A percentile compares a stretch with the other conserved stretches of the same genome.
These are phyloP conservation scores for Blastomussa wellsi DNA, from an alignment of 92 coral and sea anemone genomes.

Conservation along the genomic window DNA sequence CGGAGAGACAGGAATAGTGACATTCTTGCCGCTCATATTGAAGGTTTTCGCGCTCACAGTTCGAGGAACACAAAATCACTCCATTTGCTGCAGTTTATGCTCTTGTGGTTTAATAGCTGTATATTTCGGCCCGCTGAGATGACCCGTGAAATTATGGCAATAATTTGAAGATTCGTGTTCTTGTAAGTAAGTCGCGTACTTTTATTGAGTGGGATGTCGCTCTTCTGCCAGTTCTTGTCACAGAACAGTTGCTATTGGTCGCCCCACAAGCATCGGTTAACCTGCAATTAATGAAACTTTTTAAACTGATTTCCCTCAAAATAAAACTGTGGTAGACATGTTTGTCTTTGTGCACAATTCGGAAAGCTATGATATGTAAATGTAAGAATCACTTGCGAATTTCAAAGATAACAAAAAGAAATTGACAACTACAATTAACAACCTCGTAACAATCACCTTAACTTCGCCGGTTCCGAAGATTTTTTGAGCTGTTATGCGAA, in stretches of 20 bases:
- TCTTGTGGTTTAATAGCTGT: slow-evolving; percentile 7
- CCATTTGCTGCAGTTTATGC: slow-evolving; percentile 22
- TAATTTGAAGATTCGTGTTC: slow-evolving; percentile 4
- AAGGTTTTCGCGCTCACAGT: neutral
- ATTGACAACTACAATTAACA: slow-evolving; percentile 30
- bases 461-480: neutral
- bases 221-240: neutral
- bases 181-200: neutral
- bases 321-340: slow-evolving; percentile 18
- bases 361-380: slow-evolving; percentile 55
- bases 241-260: neutral
- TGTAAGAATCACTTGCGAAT: slow-evolving; percentile 22
- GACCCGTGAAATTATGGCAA: slow-evolving; percentile 45
- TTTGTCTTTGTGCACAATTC: slow-evolving; percentile 37
- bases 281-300: slow-evolving; percentile 31
- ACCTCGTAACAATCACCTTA: neutral
- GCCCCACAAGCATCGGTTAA: slow-evolving; percentile 4
- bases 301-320: slow-evolving; percentile 23
- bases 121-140: slow-evolving; percentile 6
- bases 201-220: slow-evolving; percentile 10
- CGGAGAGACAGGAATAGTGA: neutral
- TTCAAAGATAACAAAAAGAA: slow-evolving; percentile 10
- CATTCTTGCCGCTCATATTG: slow-evolving; percentile 19
- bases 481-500: slow-evolving; percentile 1
- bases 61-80: neutral